A percentile compares a stretch with the other conserved stretches of the same genome.
phyloP scores from a whole-genome alignment of 2,888 invertebrate species.

The Chaetogeoica ovagalla region DNA sequence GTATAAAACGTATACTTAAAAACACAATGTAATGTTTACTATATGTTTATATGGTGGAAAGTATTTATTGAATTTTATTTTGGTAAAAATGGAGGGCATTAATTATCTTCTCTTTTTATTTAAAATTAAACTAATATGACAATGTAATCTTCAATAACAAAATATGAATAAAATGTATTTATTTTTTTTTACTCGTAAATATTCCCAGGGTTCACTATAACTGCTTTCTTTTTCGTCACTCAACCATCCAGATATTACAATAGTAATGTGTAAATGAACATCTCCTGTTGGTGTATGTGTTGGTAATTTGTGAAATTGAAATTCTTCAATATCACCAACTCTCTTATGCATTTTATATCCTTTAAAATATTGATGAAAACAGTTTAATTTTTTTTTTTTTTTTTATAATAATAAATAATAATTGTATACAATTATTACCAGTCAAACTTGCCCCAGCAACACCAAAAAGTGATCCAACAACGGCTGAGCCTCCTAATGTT shows the following conservation, averaged over 20 bases:
- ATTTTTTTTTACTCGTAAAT: slow-evolving; percentile 29
- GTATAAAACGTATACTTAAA: too few relatives aligned
- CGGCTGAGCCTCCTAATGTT: slow-evolving; percentile 63
- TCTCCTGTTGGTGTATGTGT: slow-evolving; percentile 20
- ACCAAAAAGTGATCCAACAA: slow-evolving; percentile 68
- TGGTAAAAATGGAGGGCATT: too few relatives aligned
- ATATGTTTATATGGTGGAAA: too few relatives aligned
- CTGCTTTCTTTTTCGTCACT: slow-evolving; percentile 60
- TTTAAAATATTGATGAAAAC: slow-evolving; percentile 56
- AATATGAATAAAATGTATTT: background rate
- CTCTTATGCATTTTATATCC: slow-evolving; percentile 72
- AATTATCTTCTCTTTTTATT: too few relatives aligned
- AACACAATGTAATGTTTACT: too few relatives aligned
- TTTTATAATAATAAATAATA: background rate
- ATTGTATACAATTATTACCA: slow-evolving; percentile 58
- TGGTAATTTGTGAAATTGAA: slow-evolving; percentile 65
- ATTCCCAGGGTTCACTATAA: slow-evolving; percentile 34
- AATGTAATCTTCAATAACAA: background rate
- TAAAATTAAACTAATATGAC: too few relatives aligned
- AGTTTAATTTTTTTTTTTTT: background rate
- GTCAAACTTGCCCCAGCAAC: slow-evolving; percentile 71
- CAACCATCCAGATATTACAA: slow-evolving; percentile 70
- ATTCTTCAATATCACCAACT: slow-evolving; percentile 71
- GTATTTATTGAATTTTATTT: too few relatives aligned
- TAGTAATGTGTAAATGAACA: slow-evolving; percentile 65